Percentiles rank a stretch among this genome's conserved stretches.
Conservation (phyloP, 2,888 invertebrate genomes). For the Cyaniris semiargus region DNA sequence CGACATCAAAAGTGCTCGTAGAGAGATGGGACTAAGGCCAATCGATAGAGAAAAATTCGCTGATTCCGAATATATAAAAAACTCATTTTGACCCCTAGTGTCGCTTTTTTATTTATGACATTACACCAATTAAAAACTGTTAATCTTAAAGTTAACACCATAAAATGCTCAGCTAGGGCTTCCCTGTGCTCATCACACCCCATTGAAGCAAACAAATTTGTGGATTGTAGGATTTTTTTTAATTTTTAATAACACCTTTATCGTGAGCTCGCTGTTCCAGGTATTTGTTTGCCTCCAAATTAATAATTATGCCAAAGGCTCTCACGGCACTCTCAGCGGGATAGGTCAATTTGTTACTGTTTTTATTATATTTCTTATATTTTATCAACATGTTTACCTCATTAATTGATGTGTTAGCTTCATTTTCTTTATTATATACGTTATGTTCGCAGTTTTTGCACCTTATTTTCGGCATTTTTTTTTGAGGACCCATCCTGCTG, state of each 20-base stretch:
- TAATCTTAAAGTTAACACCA: slow-evolving; percentile 35
- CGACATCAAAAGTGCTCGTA: too few species aligned
- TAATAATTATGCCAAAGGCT: slow-evolving; percentile 37
- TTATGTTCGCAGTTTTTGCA: slow-evolving; percentile 35
- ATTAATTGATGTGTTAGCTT: neutral
- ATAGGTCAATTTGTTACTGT: slow-evolving; percentile 38
- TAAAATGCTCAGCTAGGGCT: slow-evolving; percentile 36
- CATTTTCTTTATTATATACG: slow-evolving; percentile 16
- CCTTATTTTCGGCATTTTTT: slow-evolving; percentile 37
- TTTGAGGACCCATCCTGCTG: slow-evolving; percentile 42
- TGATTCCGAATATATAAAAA: too few species aligned
- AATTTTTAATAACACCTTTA: slow-evolving; percentile 33
- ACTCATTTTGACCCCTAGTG: too few species aligned
- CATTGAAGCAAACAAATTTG: slow-evolving; percentile 39
- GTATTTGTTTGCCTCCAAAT: slow-evolving; percentile 41
- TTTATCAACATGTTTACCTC: slow-evolving; percentile 1
- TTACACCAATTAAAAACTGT: slow-evolving; percentile 40
- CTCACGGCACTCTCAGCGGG: slow-evolving; percentile 41
- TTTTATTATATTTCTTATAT: slow-evolving; percentile 39
- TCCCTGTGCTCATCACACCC: slow-evolving; percentile 37
- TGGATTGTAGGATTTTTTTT: slow-evolving; percentile 36
- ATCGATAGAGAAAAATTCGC: too few species aligned
- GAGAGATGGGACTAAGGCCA: too few species aligned
- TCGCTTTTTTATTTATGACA: neutral
- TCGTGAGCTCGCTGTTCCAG: slow-evolving; percentile 36